These are phyloP conservation scores for Phylloscopus trochiloides DNA, from an alignment of 2,113 vertebrate species.

Conservation along the genomic window DNA sequence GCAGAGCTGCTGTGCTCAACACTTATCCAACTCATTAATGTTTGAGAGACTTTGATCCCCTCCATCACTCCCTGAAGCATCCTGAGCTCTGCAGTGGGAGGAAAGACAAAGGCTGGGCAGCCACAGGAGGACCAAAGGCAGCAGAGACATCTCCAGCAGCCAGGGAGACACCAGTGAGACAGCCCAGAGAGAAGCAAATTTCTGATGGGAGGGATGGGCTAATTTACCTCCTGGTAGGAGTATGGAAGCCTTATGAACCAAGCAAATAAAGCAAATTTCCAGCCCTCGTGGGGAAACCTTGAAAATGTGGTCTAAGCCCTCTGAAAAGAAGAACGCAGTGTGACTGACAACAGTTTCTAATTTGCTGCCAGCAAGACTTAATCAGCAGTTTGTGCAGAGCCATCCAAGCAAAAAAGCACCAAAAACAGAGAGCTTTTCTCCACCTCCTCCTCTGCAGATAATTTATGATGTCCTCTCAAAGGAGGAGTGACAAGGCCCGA, in stretches of 20 bases:
- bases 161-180: neutral
- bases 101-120: neutral
- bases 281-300: neutral
- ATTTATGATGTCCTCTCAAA: neutral
- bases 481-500: conserved; percentile 1
- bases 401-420: conserved; percentile 19
- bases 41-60: neutral
- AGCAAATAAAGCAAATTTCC: neutral
- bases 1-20: neutral
- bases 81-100: neutral
- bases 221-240: neutral
- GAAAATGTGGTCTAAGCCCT: neutral
- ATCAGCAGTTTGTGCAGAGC: conserved; percentile 17
- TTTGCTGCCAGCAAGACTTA: conserved; percentile 25
- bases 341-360: conserved; percentile 10
- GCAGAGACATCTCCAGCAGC: neutral
- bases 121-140: neutral
- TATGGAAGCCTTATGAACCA: neutral
- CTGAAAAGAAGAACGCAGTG: neutral
- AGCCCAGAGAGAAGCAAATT: neutral
- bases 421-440: conserved; percentile 32
- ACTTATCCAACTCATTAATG: neutral
- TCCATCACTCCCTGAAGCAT: neutral
- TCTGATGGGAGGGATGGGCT: neutral
- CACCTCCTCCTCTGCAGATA: conserved; percentile 4